These are phyloP conservation scores for Perca schrenkii DNA, from an alignment of 2,113 vertebrate genomes.

Conservation along the genomic window DNA sequence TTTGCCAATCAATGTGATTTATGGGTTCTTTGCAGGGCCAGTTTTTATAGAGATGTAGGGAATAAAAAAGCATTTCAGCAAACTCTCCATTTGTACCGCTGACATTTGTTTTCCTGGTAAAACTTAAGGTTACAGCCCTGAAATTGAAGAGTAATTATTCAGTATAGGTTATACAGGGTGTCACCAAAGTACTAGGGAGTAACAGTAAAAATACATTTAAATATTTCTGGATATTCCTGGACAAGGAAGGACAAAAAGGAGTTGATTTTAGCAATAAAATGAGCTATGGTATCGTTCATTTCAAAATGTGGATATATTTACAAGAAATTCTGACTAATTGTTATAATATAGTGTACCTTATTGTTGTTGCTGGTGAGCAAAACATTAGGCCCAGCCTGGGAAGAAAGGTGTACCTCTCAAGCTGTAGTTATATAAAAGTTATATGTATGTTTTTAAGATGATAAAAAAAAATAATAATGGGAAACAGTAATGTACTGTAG, in stretches of 20 bases:
- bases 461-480: too few relatives aligned
- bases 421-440: too few relatives aligned
- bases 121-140: not conserved
- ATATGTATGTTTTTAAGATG: too few relatives aligned
- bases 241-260: not conserved
- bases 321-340: too few relatives aligned
- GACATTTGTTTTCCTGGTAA: slow-evolving; percentile 12
- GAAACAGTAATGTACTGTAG: too few relatives aligned
- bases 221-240: not conserved
- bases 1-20: slow-evolving; percentile 33
- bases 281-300: too few relatives aligned
- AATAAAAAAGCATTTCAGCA: slow-evolving; percentile 29
- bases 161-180: not conserved
- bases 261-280: too few relatives aligned
- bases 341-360: too few relatives aligned
- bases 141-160: not conserved
- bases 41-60: slow-evolving; percentile 24
- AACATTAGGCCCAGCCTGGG: too few relatives aligned
- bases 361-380: too few relatives aligned
- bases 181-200: not conserved
- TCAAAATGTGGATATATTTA: too few relatives aligned
- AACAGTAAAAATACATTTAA: not conserved
- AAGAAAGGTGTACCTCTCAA: too few relatives aligned
- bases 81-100: slow-evolving; percentile 9
- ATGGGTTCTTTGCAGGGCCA: slow-evolving; percentile 13